phyloP scores from a whole-genome alignment of 1,140 invertebrate species.

The Pogonognathellus flavescens region DNA sequence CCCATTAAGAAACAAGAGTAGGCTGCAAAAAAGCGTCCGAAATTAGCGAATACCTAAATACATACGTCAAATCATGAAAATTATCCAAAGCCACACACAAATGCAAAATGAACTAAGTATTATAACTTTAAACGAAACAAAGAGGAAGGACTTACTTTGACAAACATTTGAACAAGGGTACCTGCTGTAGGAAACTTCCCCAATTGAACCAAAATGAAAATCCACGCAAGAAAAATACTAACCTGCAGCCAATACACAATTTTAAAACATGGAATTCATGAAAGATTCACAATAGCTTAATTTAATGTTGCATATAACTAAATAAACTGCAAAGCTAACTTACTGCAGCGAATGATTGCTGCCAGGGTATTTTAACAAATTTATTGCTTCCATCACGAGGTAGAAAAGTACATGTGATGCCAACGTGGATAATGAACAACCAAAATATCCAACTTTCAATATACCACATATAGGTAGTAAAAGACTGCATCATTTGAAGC shows the following conservation, averaged over 20 bases:
- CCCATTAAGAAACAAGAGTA: conserved; percentile 84
- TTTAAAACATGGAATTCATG: background rate
- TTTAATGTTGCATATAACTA: background rate
- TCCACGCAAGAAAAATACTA: conserved; percentile 82
- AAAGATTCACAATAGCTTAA: too few species aligned
- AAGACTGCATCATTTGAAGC: background rate
- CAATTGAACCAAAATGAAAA: conserved; percentile 86
- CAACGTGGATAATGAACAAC: background rate
- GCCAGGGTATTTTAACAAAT: conserved; percentile 8
- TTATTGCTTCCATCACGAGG: background rate
- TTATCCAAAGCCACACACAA: background rate
- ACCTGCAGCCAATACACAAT: conserved; percentile 68
- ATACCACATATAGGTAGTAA: background rate
- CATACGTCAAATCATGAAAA: background rate
- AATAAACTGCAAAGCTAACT: conserved; percentile 7
- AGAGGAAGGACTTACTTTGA: conserved; percentile 75
- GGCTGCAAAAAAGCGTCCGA: conserved; percentile 83
- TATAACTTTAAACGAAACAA: too few species aligned
- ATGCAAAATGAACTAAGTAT: too few species aligned
- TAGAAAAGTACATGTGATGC: conserved; percentile 7
- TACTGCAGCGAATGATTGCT: conserved; percentile 55
- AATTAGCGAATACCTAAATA: conserved; percentile 79
- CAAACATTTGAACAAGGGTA: conserved; percentile 87
- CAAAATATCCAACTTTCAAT: conserved; percentile 24
- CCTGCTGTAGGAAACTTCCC: conserved; percentile 87